Conservation (phyloP, 2,797 vertebrate genomes). For the Tenualosa ilisha region DNA sequence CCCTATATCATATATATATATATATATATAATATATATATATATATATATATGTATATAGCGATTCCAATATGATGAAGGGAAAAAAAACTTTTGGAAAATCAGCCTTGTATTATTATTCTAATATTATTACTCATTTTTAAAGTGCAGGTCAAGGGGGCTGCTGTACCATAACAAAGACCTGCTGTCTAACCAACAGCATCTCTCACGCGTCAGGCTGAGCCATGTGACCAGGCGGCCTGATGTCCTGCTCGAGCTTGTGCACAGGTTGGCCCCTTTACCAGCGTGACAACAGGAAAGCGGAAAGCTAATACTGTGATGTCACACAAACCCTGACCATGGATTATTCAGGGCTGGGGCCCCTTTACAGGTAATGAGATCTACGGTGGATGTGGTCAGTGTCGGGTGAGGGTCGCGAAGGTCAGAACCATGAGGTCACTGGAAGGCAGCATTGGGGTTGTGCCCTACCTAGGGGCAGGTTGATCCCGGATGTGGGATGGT, state of each 20-base stretch:
- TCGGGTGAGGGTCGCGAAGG: constrained; percentile 9
- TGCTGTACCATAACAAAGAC: neutral
- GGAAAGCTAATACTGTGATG: constrained; percentile 61
- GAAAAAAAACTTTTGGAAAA: neutral
- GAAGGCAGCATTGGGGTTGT: constrained; percentile 17
- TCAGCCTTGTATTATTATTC: neutral
- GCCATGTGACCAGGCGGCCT: neutral
- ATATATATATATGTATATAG: too few relatives aligned
- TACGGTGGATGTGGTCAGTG: constrained; percentile 11
- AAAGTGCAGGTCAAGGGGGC: neutral
- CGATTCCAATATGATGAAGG: neutral
- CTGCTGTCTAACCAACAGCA: neutral
- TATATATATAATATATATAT: too few relatives aligned
- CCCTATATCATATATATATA: too few relatives aligned
- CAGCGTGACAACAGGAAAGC: constrained; percentile 49
- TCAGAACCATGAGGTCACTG: neutral
- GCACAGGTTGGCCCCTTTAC: constrained; percentile 20
- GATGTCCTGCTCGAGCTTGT: neutral
- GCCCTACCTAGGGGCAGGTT: constrained; percentile 5
- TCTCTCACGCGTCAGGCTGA: constrained; percentile 17
- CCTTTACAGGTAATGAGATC: constrained; percentile 55
- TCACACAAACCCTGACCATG: constrained; percentile 48
- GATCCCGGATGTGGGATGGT: neutral
- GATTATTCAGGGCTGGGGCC: constrained; percentile 58
- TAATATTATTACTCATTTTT: neutral